phyloP scores from a whole-genome alignment of 92 coral and sea anemone genomes.

The Parazoanthus swiftii region DNA sequence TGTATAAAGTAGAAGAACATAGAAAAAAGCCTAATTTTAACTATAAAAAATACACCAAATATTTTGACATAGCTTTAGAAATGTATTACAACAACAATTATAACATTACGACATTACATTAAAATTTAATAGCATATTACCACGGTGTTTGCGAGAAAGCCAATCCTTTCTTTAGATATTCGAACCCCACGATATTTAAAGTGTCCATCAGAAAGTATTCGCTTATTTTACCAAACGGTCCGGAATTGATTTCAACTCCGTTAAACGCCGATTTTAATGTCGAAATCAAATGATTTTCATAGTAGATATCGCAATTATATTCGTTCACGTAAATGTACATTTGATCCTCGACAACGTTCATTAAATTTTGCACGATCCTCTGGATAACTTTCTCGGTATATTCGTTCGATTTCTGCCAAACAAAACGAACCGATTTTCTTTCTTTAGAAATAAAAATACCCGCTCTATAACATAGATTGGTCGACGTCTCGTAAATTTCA shows the following conservation, averaged over 20 bases:
- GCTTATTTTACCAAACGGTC: conserved; percentile 5
- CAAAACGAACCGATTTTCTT: neutral
- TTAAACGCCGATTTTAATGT: conserved; percentile 5
- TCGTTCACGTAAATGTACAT: conserved; percentile 13
- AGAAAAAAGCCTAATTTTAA: conserved; percentile 11
- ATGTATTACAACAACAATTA: conserved; percentile 3
- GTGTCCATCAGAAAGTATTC: conserved; percentile 13
- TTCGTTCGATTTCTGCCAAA: conserved; percentile 13
- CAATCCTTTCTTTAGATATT: conserved; percentile 1
- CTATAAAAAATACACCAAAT: conserved; percentile 2
- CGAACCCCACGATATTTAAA: neutral
- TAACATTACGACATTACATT: neutral
- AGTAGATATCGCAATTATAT: conserved; percentile 8
- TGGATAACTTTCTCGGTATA: conserved; percentile 10
- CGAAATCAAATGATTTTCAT: conserved; percentile 11
- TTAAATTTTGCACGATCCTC: conserved; percentile 6
- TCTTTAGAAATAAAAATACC: no score
- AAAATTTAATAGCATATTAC: neutral
- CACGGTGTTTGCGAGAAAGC: neutral
- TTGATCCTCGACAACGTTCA: neutral
- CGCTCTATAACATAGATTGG: neutral
- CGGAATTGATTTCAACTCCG: conserved; percentile 5
- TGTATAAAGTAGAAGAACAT: conserved; percentile 11
- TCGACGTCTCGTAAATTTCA: conserved; percentile 10
- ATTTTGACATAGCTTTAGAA: neutral